These are phyloP conservation scores for Clarias fuscus DNA, from an alignment of 2,797 vertebrate species.

Conservation along the genomic window DNA sequence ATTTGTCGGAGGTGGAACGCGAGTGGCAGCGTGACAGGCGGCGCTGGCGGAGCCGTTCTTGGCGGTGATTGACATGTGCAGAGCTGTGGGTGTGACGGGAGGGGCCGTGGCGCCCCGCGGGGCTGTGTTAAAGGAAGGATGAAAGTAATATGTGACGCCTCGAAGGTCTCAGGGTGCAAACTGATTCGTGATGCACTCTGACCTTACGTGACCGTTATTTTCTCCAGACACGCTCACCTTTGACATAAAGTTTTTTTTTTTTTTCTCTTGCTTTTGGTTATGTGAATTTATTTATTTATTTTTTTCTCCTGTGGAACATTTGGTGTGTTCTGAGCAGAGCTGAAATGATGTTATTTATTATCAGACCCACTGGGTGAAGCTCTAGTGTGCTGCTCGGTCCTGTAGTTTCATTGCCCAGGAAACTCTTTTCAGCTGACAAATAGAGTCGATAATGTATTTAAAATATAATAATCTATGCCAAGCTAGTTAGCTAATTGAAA, in stretches of 20 bases:
- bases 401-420: not conserved
- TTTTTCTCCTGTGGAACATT: not conserved
- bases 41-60: conserved; percentile 66
- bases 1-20: conserved; percentile 55
- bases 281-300: not conserved
- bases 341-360: not conserved
- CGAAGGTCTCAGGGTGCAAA: conserved; percentile 56
- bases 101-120: conserved; percentile 60
- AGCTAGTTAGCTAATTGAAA: not conserved
- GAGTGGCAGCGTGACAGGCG: conserved; percentile 74
- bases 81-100: conserved; percentile 64
- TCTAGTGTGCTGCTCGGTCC: not conserved
- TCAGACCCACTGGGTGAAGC: not conserved
- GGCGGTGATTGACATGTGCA: conserved; percentile 72
- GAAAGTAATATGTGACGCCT: conserved; percentile 65
- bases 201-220: conserved; percentile 54
- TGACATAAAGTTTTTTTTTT: conserved; percentile 12
- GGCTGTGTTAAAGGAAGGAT: conserved; percentile 74
- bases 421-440: not conserved
- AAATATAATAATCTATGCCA: not conserved
- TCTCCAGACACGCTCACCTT: conserved; percentile 25
- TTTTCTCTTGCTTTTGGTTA: not conserved
- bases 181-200: conserved; percentile 60
- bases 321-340: not conserved
- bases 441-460: not conserved